phyloP scores from a whole-genome alignment of 2,888 invertebrate species.

The Andricus quercusramuli region DNA sequence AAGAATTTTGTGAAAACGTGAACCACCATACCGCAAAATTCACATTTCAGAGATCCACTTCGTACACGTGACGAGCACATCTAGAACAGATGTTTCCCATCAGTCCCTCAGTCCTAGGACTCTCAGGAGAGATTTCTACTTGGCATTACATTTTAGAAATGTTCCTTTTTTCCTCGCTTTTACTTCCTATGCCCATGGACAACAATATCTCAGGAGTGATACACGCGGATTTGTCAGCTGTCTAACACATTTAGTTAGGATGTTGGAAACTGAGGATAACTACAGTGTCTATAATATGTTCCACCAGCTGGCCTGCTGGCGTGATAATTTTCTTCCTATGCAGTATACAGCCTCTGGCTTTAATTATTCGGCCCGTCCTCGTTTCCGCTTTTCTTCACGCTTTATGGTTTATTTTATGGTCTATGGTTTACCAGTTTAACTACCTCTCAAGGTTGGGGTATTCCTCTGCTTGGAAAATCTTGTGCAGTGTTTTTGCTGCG shows the following conservation, averaged over 20 bases:
- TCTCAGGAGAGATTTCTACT: neutral
- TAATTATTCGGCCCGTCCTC: conserved; percentile 19
- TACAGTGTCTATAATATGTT: neutral
- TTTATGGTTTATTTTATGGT: conserved; percentile 29
- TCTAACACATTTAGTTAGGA: conserved; percentile 4
- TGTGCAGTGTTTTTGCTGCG: conserved; percentile 9
- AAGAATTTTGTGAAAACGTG: conserved; percentile 43
- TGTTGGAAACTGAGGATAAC: neutral
- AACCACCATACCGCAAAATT: conserved; percentile 6
- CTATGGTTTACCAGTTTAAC: conserved; percentile 26
- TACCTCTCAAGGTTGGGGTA: conserved; percentile 7
- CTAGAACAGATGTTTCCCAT: conserved; percentile 59
- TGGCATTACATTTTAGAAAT: neutral
- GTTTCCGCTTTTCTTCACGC: conserved; percentile 35
- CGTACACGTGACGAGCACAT: conserved; percentile 55
- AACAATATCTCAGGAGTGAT: neutral
- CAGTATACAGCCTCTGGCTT: neutral
- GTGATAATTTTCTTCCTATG: conserved; percentile 10
- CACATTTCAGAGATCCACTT: neutral
- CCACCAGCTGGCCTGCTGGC: conserved; percentile 28
- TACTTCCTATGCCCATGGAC: neutral
- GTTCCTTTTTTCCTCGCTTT: neutral
- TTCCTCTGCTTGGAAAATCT: neutral
- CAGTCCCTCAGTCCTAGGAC: conserved; percentile 46
- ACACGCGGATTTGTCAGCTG: conserved; percentile 4